Base-by-base conservation (phyloP, 2,797 vertebrate species). In the Acipenser ruthenus region DNA sequence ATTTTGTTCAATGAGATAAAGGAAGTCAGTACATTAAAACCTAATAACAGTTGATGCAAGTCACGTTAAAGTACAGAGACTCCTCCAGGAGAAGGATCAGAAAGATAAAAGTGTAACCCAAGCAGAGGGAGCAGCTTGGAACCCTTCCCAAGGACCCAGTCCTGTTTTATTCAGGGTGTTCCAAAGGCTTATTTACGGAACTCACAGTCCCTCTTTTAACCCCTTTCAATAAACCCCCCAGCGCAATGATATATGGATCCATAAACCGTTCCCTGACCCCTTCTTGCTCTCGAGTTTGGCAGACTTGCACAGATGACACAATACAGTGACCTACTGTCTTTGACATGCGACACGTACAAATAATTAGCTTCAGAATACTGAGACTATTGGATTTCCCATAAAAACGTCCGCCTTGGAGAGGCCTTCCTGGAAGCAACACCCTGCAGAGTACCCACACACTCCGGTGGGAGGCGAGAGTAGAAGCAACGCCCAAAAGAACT, bases 191-290 rank as follows among this genome's bases (percentile, higher is more conserved):
- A 7, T 58, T 58, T 10, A 58, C 7, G 12, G 9, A 7, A 11
- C 6, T 11, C 6, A n/a, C 12, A 13, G 11, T 7, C 55, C 18
- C 23, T 65, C 55, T 67, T 15, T 50, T 64, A 64, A 72, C 69
- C 69, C 6, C 50, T 60, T 66, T 51, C 50, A 11, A 67, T 66
- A 58, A 69, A 64, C 13, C 50, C 68, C 69, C 60, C 68, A 65
- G 58, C 60, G 47, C 7, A 59, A 68, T 69, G 51, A 70, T 64
- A 7, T 67, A 69, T 64, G 56, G 6, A 12, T 11, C 12, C 55
- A 58, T 58, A 11, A 58, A n/a, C 55, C 55, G 6, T 58, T 58
- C 11, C 55, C 55, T n/a, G 12, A 13, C 55, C 12, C 12, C 10
- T 13, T 58, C 1, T n/a, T n/a, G 12, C 10, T 7, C 13, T n/a